Base-by-base conservation (phyloP, 2,113 vertebrate genomes). In the Amphiprion percula region DNA sequence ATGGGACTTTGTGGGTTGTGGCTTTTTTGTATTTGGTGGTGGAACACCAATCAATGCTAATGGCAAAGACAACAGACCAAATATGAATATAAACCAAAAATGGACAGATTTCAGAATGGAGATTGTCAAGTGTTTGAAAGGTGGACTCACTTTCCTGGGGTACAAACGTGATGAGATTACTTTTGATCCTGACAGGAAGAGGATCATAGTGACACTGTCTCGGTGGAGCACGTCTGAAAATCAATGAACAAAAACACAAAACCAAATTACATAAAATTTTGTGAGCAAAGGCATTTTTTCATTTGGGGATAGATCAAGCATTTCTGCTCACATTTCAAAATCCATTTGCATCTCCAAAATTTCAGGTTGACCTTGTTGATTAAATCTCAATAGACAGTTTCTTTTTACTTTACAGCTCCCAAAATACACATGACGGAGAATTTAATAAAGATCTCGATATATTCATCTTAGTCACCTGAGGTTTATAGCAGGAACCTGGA, bases 61-160 rank as follows among this genome's bases (percentile, higher is more conserved):
- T 1, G 41, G 30, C 53, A 41, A 74, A 68, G 37, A 53, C n/a
- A 62, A 3, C 16, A 37, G 17, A 83, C 4, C 26, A 63, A 15
- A 49, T 19, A 46, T 52, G 1, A 58, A 26, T 12, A 75, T 5
- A 50, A 55, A 50, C 3, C 37, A 47, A 10, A 4, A 10, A 19
- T 17, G 15, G 2, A 17, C 1, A 5, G 47, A 49, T 49, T 19
- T 49, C 16, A 49, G 33, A 10, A 37, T 8, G 2, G 12, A 15
- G 12, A 44, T 2, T 44, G 0, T 28, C 8, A 28, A 0, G 23
- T 68, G 5, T 21, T 49, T 28, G 65, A 11, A 1, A 2, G 1
- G 4, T 33, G 8, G 52, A 82, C 97, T 96, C 91, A 99, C 97
- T 95, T 94, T 98, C 97, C 87, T 96, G 96, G 28, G 96, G 96